These are phyloP conservation scores for Drymodes brunneopygia DNA, from an alignment of 2,113 vertebrate genomes.

Conservation along the genomic window DNA sequence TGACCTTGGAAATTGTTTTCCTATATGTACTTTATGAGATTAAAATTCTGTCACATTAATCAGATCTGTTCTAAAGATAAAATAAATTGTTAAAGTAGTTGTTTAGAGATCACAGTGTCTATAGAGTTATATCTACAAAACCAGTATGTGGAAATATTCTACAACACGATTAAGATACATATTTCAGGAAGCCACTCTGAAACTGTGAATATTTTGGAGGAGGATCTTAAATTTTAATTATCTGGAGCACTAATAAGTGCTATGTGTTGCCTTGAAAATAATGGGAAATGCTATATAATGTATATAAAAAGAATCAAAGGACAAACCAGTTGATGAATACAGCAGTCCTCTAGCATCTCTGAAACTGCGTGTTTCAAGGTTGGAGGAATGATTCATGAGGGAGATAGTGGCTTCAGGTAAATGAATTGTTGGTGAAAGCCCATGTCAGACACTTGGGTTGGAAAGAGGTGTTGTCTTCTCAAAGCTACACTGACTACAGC, in stretches of 20 bases:
- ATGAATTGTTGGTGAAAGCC: not conserved
- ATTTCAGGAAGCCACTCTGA: not conserved
- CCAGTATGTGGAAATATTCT: not conserved
- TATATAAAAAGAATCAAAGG: not conserved
- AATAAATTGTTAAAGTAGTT: not conserved
- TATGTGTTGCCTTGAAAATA: not conserved
- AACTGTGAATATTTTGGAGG: not conserved
- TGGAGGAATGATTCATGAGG: not conserved
- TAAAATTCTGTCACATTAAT: not conserved
- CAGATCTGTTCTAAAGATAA: not conserved
- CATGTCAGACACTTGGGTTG: not conserved
- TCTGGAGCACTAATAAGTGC: not conserved
- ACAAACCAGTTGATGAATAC: not conserved
- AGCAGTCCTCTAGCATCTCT: not conserved
- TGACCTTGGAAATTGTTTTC: not conserved
- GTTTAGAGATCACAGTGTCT: not conserved
- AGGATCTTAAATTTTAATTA: not conserved
- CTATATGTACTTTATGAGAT: not conserved
- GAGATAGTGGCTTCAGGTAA: not conserved
- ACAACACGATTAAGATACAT: not conserved
- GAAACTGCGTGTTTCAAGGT: not conserved
- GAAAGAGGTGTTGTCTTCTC: not conserved
- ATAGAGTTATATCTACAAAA: not conserved
- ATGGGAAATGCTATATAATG: not conserved
- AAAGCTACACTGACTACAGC: not conserved